These are phyloP conservation scores for Thamnophis elegans DNA, from an alignment of 2,797 vertebrate genomes.

Conservation along the genomic window DNA sequence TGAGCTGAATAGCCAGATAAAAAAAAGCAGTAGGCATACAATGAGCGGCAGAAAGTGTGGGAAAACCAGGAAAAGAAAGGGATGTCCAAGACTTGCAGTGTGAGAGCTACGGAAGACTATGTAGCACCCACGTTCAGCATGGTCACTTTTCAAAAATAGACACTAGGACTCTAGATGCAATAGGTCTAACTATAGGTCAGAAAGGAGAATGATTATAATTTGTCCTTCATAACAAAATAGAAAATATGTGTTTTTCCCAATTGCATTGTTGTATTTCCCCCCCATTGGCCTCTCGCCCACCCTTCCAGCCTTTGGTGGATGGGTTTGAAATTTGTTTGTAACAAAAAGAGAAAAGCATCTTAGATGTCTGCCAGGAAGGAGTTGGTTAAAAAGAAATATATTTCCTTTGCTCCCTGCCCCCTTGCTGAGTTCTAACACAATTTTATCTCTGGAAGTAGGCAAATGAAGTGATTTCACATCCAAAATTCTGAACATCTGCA, in stretches of 20 bases:
- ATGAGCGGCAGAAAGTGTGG: constrained; percentile 66
- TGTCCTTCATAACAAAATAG: constrained; percentile 41
- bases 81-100: constrained; percentile 50
- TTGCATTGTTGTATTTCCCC: constrained; percentile 17
- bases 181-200: constrained; percentile 45
- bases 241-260: constrained; percentile 40
- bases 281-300: constrained; percentile 18
- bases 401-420: not conserved
- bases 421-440: not conserved
- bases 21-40: constrained; percentile 60
- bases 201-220: constrained; percentile 26
- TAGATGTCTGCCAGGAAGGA: not conserved
- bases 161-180: constrained; percentile 39
- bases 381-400: constrained; percentile 22
- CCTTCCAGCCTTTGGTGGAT: not conserved
- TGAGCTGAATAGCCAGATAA: constrained; percentile 65
- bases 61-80: constrained; percentile 64
- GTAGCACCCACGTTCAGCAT: constrained; percentile 59
- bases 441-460: constrained; percentile 19
- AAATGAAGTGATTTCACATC: constrained; percentile 21
- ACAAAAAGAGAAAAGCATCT: not conserved
- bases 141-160: constrained; percentile 54
- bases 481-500: constrained; percentile 18
- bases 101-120: constrained; percentile 45
- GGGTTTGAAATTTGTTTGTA: not conserved